These are phyloP conservation scores for Phrixothrix hirtus DNA, from an alignment of 2,888 invertebrate genomes.

Conservation along the genomic window DNA sequence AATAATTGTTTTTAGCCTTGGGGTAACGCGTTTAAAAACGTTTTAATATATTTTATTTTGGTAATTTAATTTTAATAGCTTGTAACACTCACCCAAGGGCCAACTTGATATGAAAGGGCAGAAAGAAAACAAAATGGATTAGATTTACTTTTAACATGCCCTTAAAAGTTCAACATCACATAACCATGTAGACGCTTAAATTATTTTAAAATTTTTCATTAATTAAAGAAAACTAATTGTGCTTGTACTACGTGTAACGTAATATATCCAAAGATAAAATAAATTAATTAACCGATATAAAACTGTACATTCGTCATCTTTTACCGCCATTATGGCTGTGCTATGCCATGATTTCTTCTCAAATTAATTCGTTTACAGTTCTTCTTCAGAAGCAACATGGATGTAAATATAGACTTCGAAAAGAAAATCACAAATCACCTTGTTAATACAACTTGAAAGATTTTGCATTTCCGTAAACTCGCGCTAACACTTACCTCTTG, in stretches of 20 bases:
- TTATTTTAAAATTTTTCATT: conserved; percentile 12
- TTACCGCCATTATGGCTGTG: conserved; percentile 55
- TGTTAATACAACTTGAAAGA: conserved; percentile 8
- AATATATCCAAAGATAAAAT: conserved; percentile 8
- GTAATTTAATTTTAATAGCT: neutral
- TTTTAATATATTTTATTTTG: conserved; percentile 7
- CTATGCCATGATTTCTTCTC: conserved; percentile 29
- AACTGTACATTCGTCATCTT: conserved; percentile 44
- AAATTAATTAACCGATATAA: conserved; percentile 33
- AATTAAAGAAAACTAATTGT: conserved; percentile 2
- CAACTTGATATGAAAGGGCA: conserved; percentile 7
- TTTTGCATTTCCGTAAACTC: conserved; percentile 20
- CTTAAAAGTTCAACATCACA: conserved; percentile 42
- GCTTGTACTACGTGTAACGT: conserved; percentile 3
- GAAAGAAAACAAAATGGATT: conserved; percentile 20
- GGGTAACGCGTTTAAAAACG: conserved; percentile 12
- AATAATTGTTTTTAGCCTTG: conserved; percentile 29
- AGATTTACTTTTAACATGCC: conserved; percentile 38
- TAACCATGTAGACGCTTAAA: neutral
- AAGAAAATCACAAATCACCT: conserved; percentile 8
- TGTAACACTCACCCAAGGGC: conserved; percentile 9
- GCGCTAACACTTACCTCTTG: conserved; percentile 72
- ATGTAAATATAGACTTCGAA: neutral
- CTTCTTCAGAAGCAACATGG: conserved; percentile 11
- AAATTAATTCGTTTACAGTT: conserved; percentile 16